A percentile compares a stretch with the other conserved stretches of the same genome.
These are phyloP conservation scores for Temnopleurus reevesii DNA, from an alignment of 53 echinoderm and acorn worm species.

Conservation along the genomic window DNA sequence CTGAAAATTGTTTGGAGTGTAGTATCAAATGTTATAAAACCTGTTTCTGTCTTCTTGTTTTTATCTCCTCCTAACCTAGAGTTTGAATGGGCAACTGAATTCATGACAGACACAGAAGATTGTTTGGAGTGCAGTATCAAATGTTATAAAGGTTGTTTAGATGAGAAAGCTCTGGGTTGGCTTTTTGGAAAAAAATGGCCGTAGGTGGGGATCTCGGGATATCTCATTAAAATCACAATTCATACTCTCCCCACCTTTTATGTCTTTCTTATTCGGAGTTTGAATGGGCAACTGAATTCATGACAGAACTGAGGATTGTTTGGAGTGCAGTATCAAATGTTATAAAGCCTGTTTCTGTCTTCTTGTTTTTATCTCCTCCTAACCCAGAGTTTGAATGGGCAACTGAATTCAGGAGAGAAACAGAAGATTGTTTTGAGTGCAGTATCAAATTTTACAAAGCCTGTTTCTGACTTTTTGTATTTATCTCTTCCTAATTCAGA, in stretches of 20 bases:
- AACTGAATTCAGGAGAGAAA: constrained; percentile 50
- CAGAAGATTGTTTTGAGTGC: constrained; percentile 54
- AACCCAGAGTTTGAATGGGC: constrained; percentile 67
- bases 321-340: no score
- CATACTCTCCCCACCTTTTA: no score
- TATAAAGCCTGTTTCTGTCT: no score
- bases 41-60: constrained; percentile 56
- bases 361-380: no score
- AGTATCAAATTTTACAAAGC: constrained; percentile 73
- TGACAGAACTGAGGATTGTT: no score
- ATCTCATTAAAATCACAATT: no score
- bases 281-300: no score
- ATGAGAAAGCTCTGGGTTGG: no score
- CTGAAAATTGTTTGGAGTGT: constrained; percentile 51
- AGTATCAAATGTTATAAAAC: constrained; percentile 73
- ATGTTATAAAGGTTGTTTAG: constrained; percentile 79
- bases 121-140: constrained; percentile 65
- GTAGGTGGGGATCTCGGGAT: no score
- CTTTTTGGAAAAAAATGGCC: no score
- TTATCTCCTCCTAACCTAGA: constrained; percentile 21
- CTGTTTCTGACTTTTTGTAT: constrained; percentile 54
- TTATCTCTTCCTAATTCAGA: constrained; percentile 24
- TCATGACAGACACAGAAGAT: constrained; percentile 56
- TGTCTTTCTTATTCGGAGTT: no score
- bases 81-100: constrained; percentile 74